Evolutionary conservation across 1,140 invertebrate species (phyloP).

Genomic region (Drosophila parabipectinata): DNA sequence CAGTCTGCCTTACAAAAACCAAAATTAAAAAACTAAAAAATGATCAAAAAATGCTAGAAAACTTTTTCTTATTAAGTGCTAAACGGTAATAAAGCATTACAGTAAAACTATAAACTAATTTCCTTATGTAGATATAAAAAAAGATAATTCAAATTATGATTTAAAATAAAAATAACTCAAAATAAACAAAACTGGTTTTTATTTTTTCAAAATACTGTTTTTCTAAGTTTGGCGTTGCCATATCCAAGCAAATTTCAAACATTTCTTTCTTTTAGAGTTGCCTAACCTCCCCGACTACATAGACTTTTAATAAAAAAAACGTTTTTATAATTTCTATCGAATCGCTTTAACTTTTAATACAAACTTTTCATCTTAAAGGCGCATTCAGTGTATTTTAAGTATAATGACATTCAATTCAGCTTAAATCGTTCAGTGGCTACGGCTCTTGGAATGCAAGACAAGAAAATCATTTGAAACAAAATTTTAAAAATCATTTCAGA

Average conservation of each 20-base stretch:
- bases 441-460: slow-evolving; percentile 64
- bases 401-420: slow-evolving; percentile 46
- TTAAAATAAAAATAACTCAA: slow-evolving; percentile 52
- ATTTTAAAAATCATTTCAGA: slow-evolving; percentile 49
- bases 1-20: slow-evolving; percentile 66
- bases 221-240: slow-evolving; percentile 17
- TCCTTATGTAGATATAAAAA: slow-evolving; percentile 63
- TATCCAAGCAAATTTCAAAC: neutral
- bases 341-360: slow-evolving; percentile 46
- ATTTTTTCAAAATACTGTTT: neutral
- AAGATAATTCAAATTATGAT: slow-evolving; percentile 58
- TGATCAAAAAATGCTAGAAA: slow-evolving; percentile 14
- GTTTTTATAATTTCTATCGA: slow-evolving; percentile 6
- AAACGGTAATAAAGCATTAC: slow-evolving; percentile 33
- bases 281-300: neutral
- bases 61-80: slow-evolving; percentile 30
- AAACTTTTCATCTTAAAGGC: slow-evolving; percentile 34
- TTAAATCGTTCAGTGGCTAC: slow-evolving; percentile 56
- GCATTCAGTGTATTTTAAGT: slow-evolving; percentile 31
- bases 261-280: neutral
- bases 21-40: slow-evolving; percentile 37
- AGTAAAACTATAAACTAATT: slow-evolving; percentile 58
- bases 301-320: neutral
- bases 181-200: slow-evolving; percentile 9
- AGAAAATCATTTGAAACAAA: slow-evolving; percentile 18